Conservation (phyloP, 64 coral and sea anemone species). For the Anthopleura sola region DNA sequence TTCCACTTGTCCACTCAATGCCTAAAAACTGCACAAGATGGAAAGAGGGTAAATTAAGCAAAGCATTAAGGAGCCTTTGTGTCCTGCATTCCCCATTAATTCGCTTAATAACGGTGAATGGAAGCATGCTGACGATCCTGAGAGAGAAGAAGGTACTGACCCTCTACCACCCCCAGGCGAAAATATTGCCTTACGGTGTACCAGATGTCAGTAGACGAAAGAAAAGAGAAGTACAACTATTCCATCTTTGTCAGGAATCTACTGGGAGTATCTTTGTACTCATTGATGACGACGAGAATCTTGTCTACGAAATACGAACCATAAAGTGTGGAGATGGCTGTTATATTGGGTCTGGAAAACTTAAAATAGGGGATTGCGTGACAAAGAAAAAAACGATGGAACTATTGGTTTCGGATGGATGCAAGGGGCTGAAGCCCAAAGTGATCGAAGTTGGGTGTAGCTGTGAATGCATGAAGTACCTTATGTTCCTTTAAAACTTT, state of each 20-base stretch:
- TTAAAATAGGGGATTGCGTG: background rate
- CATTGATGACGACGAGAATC: background rate
- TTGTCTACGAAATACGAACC: background rate
- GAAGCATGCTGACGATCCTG: background rate
- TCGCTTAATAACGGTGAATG: background rate
- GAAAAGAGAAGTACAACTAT: background rate
- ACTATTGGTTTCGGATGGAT: background rate
- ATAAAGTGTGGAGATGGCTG: background rate
- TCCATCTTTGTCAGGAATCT: background rate
- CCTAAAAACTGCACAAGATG: background rate
- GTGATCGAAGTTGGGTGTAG: slow-evolving; percentile 10
- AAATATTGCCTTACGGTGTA: background rate
- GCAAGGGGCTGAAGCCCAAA: background rate
- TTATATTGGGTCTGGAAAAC: background rate
- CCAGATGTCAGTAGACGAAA: background rate
- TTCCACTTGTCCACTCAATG: background rate
- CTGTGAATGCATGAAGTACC: slow-evolving; percentile 18
- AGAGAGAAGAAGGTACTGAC: background rate
- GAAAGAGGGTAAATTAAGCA: background rate
- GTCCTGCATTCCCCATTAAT: background rate
- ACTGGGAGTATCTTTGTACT: background rate
- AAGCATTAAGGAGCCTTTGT: background rate
- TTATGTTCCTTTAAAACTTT: background rate
- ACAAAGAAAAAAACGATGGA: slow-evolving; percentile 5
- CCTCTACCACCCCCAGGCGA: background rate